Conservation (phyloP, 1,140 invertebrate genomes). For the Drosophila hydei region DNA sequence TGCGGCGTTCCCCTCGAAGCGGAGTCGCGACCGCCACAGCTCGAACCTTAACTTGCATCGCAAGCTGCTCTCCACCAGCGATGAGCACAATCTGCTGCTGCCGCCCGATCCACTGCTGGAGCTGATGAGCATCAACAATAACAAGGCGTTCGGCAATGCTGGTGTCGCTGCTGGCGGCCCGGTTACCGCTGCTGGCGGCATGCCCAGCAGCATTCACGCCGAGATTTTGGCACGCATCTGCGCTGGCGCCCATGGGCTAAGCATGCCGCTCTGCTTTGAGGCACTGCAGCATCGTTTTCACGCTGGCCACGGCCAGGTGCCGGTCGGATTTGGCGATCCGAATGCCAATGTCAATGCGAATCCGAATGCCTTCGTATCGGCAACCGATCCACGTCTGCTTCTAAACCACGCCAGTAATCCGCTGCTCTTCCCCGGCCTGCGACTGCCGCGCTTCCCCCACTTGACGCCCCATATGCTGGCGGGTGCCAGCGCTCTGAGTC, state of each 20-base stretch:
- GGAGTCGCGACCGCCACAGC: conserved; percentile 96
- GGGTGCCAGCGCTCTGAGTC: conserved; percentile 68
- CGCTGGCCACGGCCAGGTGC: conserved; percentile 58
- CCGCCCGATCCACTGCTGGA: conserved; percentile 82
- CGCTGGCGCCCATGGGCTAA: conserved; percentile 86
- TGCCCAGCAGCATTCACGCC: conserved; percentile 86
- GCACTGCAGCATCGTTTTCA: conserved; percentile 85
- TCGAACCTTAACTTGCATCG: conserved; percentile 96
- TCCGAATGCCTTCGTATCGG: conserved; percentile 72
- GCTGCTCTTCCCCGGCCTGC: conserved; percentile 85
- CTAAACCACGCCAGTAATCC: conserved; percentile 84
- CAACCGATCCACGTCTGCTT: conserved; percentile 75
- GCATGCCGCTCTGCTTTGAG: conserved; percentile 85
- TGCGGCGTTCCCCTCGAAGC: conserved; percentile 97
- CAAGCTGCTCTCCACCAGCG: conserved; percentile 92
- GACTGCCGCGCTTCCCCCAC: conserved; percentile 82
- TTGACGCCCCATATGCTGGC: conserved; percentile 72
- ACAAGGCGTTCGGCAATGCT: conserved; percentile 60
- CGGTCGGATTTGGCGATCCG: conserved; percentile 6
- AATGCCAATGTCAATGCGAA: conserved; percentile 21
- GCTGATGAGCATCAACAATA: conserved; percentile 81
- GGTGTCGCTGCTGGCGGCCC: conserved; percentile 36
- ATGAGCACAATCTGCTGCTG: conserved; percentile 76
- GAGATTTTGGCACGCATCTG: conserved; percentile 92
- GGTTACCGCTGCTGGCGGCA: conserved; percentile 4